Base-by-base conservation (phyloP, 2,113 vertebrate species). In the Microcebus griseorufus region DNA sequence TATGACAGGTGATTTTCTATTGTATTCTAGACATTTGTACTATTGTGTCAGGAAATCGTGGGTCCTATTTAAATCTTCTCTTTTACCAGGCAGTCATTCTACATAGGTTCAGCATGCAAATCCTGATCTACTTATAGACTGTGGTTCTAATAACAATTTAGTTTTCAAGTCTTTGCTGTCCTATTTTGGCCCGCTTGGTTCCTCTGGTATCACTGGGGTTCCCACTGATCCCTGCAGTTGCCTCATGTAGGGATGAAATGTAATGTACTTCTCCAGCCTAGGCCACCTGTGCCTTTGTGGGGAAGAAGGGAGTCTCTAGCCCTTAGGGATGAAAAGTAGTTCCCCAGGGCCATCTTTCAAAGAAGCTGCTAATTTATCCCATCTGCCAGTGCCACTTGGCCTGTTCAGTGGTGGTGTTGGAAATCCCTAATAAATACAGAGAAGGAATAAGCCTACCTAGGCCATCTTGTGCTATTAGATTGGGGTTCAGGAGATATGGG, bases 131-230 rank as follows among this genome's bases (percentile, higher is more conserved):
- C 37, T 83, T 90, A 18, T 9, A 94, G 53, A 45, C 32, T 23
- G 25, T 65, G 70, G 73, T 67, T 93, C 18, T 45, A 88, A 58
- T 25, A 42, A 93, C 37, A 85, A 7, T 32, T 80, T 80, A 80
- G 91, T 91, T 75, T 96, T 84, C 53, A 70, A 76, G 73, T 5
- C 42, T 96, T 84, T 75, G 25, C 13, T 85, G 39, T 89, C 23
- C 80, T 88, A 10, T 42, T 93, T 93, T 81, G 73, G 58, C 75
- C 27, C 62, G 18, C 29, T 85, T 51, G 2, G 23, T 73, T 89
- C n/a, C 22, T 92, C 55, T 65, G 48, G 18, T 51, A 20, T 76
- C 67, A 39, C 9, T 67, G 7, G 20, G 22, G 18, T 73, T 88
- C 58, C 78, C 42, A 67, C 25, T 39, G 60, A 53, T 51, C 34